phyloP scores from a whole-genome alignment of 2,113 vertebrate genomes.

The Vanacampus margaritifer region DNA sequence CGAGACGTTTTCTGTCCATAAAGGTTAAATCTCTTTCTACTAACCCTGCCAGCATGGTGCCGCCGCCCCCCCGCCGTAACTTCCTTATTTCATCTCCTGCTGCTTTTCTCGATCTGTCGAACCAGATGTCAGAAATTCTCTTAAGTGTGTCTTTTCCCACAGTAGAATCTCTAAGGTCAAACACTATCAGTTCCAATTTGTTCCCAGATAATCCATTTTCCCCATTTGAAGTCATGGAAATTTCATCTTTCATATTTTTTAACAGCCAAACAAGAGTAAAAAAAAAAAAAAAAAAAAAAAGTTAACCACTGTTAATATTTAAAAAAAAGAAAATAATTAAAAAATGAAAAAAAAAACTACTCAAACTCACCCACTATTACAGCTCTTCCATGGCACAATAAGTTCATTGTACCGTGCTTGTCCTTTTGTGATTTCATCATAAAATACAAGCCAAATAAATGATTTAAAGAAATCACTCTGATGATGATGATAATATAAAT shows the following conservation, averaged over 20 bases:
- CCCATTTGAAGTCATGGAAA: background rate
- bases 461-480: no score
- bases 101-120: slow-evolving; percentile 2
- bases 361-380: no score
- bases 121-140: slow-evolving; percentile 6
- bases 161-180: background rate
- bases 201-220: background rate
- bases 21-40: slow-evolving; percentile 58
- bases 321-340: no score
- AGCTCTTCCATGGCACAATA: no score
- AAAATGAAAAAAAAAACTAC: no score
- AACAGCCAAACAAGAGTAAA: background rate
- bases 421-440: no score
- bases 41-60: slow-evolving; percentile 7
- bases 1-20: slow-evolving; percentile 55
- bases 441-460: no score
- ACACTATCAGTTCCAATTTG: background rate
- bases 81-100: slow-evolving; percentile 27
- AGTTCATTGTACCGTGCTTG: no score
- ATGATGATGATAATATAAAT: no score
- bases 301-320: background rate
- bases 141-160: background rate
- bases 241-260: background rate
- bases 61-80: slow-evolving; percentile 13
- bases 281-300: background rate